Evolutionary conservation across 2,888 invertebrate genomes (phyloP).

Genomic region (Lysandra coridon): DNA sequence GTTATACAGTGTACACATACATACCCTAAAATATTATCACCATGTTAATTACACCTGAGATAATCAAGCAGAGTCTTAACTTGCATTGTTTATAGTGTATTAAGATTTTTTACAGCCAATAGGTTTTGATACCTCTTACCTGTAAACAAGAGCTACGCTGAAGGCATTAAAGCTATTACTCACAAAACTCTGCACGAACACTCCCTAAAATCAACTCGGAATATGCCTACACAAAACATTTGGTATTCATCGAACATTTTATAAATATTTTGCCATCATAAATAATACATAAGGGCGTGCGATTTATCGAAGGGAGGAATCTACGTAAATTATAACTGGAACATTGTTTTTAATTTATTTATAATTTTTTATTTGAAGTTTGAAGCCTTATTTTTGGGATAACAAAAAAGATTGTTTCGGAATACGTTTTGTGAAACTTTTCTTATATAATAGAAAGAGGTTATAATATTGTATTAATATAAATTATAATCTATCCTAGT

Average conservation of each 20-base stretch:
- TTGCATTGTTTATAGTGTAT: no score
- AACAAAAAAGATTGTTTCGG: no score
- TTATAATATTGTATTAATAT: no score
- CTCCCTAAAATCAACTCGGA: neutral
- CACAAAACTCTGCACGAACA: neutral
- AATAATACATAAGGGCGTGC: slow-evolving; percentile 18
- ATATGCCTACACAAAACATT: slow-evolving; percentile 3
- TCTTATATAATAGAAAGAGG: no score
- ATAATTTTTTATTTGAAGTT: slow-evolving; percentile 52
- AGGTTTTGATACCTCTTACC: no score
- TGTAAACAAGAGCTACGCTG: neutral
- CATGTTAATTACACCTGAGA: no score
- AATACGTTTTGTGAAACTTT: no score
- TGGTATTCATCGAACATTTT: slow-evolving; percentile 22
- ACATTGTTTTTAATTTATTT: slow-evolving; percentile 62
- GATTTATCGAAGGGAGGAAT: slow-evolving; percentile 43
- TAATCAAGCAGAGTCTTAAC: no score
- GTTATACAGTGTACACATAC: no score
- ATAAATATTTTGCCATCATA: slow-evolving; percentile 25
- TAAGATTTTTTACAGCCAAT: no score
- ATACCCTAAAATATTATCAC: no score
- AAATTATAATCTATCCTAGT: no score
- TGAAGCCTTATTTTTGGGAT: slow-evolving; percentile 37
- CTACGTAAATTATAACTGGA: slow-evolving; percentile 61
- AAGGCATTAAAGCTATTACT: neutral